Evolutionary conservation across 2,113 vertebrate species (phyloP).

Genomic region (Cephalophus harveyi): DNA sequence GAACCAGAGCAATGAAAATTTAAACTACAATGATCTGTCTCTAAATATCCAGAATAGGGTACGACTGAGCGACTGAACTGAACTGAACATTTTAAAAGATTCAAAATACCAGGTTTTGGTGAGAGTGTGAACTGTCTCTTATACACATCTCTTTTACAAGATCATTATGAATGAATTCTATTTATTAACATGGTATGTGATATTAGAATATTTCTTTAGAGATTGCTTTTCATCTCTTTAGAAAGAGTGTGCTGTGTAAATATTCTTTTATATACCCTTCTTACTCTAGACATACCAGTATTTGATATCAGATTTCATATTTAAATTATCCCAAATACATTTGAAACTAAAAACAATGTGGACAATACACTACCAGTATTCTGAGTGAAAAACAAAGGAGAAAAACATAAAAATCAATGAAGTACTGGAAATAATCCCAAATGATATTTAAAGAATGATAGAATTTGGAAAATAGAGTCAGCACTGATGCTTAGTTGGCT

Average conservation of each 20-base stretch:
- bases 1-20: not conserved
- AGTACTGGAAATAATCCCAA: slow-evolving; percentile 67
- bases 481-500: slow-evolving; percentile 69
- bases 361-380: not conserved
- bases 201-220: not conserved
- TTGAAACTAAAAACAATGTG: not conserved
- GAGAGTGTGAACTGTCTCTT: not conserved
- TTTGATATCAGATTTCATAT: not conserved
- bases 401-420: slow-evolving; percentile 40
- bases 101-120: not conserved
- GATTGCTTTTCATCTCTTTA: not conserved
- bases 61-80: no score
- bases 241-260: not conserved
- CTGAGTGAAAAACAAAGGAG: slow-evolving; percentile 44
- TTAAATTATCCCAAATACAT: not conserved
- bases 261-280: not conserved
- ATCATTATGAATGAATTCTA: not conserved
- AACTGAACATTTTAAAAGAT: not conserved
- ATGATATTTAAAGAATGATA: slow-evolving; percentile 73
- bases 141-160: no score
- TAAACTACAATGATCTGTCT: not conserved
- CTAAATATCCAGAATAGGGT: not conserved
- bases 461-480: slow-evolving; percentile 67
- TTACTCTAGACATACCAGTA: not conserved
- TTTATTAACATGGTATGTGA: not conserved